A percentile compares a stretch with the other conserved stretches of the same genome.
Evolutionary conservation across 2,113 vertebrate genomes (phyloP).

Genomic region (Brienomyrus longianalis): DNA sequence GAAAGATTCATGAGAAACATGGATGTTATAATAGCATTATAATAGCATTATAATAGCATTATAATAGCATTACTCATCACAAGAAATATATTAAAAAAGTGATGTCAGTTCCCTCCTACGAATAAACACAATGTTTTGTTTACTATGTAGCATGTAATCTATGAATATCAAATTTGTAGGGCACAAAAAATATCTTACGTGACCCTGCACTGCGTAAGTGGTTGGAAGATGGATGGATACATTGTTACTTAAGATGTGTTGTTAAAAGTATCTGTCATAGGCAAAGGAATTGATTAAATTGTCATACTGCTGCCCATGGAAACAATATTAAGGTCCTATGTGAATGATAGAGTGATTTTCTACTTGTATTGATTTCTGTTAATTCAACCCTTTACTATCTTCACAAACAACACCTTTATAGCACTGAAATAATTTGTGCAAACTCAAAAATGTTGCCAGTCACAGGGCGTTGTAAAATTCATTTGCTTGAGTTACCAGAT

Average conservation of each 20-base stretch:
- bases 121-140: neutral
- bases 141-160: neutral
- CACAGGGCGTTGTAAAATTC: neutral
- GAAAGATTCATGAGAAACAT: neutral
- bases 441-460: neutral
- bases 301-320: neutral
- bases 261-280: slow-evolving; percentile 2
- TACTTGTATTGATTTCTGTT: neutral
- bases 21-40: neutral
- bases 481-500: neutral
- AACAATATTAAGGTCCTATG: neutral
- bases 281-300: neutral
- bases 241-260: neutral
- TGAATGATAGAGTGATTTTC: neutral
- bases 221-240: neutral
- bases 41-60: neutral
- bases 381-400: neutral
- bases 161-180: neutral
- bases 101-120: neutral
- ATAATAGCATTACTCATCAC: neutral
- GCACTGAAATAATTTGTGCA: neutral
- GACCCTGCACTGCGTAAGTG: neutral
- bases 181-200: neutral
- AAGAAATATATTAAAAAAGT: neutral
- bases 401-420: neutral